phyloP scores from a whole-genome alignment of 2,888 invertebrate species.

The Neocrepidodera transversa region DNA sequence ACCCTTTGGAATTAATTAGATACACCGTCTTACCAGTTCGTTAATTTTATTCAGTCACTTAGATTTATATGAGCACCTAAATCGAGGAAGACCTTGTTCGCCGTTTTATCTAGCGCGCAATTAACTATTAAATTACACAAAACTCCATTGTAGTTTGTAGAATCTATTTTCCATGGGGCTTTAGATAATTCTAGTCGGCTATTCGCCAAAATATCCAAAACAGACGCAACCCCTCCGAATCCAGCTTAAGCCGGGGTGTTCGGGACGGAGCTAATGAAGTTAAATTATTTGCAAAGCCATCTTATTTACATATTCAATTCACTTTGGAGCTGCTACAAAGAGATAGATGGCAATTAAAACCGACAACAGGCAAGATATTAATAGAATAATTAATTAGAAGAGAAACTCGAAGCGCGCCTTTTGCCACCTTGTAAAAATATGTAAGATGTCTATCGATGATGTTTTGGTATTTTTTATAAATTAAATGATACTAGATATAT shows the following conservation, averaged over 20 bases:
- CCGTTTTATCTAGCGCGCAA: conserved; percentile 12
- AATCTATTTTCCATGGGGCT: conserved; percentile 21
- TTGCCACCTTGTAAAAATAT: conserved; percentile 1
- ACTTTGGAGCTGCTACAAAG: conserved; percentile 28
- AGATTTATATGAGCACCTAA: not conserved
- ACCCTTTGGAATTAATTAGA: not conserved
- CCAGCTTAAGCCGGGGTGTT: conserved; percentile 16
- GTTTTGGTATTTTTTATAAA: too few relatives aligned
- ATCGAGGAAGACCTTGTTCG: not conserved
- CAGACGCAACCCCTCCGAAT: conserved; percentile 10
- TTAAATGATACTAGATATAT: too few relatives aligned
- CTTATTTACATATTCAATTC: conserved; percentile 44
- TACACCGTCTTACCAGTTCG: not conserved
- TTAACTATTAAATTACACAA: conserved; percentile 28
- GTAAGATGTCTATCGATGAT: too few relatives aligned
- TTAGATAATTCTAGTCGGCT: conserved; percentile 16
- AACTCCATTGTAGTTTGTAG: conserved; percentile 15
- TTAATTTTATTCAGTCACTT: not conserved
- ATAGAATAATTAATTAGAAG: conserved; percentile 29
- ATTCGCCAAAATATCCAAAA: conserved; percentile 18
- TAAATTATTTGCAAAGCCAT: conserved; percentile 41
- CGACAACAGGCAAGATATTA: conserved; percentile 30
- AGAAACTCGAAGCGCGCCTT: not conserved
- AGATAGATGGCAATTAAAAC: conserved; percentile 31
- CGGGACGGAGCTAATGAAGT: conserved; percentile 34